A percentile compares a stretch with the other conserved stretches of the same genome.
Evolutionary conservation across 2,888 invertebrate genomes (phyloP).

Genomic region (Platycnemis pennipes): DNA sequence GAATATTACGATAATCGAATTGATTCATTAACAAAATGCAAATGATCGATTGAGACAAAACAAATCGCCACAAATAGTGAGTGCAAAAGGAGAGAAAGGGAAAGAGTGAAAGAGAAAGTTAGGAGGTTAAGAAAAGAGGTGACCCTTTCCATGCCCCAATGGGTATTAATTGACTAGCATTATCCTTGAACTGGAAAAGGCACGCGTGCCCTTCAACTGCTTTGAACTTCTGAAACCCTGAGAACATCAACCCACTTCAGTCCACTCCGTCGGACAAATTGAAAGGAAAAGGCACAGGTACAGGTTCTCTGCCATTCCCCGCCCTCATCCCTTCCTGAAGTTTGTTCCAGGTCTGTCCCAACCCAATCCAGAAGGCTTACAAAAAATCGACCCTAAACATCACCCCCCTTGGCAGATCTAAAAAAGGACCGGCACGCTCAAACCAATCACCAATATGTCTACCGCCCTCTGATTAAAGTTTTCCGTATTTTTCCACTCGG

Average conservation of each 20-base stretch:
- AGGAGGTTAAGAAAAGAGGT: neutral
- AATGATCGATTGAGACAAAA: too few species aligned
- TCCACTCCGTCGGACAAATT: neutral
- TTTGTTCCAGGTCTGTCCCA: neutral
- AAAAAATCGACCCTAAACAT: neutral
- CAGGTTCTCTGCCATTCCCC: neutral
- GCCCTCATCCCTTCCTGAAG: neutral
- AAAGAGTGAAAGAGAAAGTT: neutral
- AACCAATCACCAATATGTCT: neutral
- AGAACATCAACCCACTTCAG: neutral
- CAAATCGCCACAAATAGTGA: too few species aligned
- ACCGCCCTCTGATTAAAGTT: neutral
- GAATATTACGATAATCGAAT: too few species aligned
- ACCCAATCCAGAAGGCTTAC: neutral
- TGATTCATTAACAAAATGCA: too few species aligned
- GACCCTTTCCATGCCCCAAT: neutral
- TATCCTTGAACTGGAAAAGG: neutral
- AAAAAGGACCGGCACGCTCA: neutral
- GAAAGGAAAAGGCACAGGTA: constrained; percentile 8
- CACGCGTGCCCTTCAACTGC: neutral
- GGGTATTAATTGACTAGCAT: neutral
- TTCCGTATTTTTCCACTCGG: neutral
- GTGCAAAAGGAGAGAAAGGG: neutral
- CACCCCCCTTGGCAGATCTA: neutral
- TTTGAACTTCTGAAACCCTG: neutral